phyloP scores from a whole-genome alignment of 2,888 invertebrate genomes.

The Pomacea canaliculata region DNA sequence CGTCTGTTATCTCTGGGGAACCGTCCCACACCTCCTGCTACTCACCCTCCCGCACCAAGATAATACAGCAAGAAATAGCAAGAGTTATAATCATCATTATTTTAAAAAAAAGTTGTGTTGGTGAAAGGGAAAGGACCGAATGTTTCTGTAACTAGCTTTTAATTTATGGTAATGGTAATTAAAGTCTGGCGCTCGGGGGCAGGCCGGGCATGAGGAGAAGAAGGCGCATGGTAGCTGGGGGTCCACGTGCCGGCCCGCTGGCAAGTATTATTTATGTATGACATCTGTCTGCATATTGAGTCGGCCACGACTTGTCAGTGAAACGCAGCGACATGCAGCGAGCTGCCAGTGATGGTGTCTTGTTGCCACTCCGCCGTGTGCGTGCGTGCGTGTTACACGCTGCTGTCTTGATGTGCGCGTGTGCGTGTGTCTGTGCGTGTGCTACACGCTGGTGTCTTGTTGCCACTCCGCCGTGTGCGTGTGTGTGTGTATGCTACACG shows the following conservation, averaged over 20 bases:
- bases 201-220: neutral
- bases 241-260: neutral
- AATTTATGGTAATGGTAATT: neutral
- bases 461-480: neutral
- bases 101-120: no score
- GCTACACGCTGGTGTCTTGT: neutral
- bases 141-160: neutral
- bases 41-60: no score
- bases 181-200: neutral
- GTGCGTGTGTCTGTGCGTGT: slow-evolving; percentile 1
- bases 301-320: neutral
- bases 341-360: neutral
- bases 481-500: neutral
- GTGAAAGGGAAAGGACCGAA: neutral
- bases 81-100: no score
- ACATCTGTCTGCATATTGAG: neutral
- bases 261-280: neutral
- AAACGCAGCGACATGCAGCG: no score
- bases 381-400: neutral
- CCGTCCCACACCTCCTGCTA: no score
- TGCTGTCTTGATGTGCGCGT: neutral
- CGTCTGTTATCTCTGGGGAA: neutral
- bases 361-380: neutral
- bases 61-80: no score
- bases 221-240: no score